These are phyloP conservation scores for Pampusana beccarii DNA, from an alignment of 2,113 vertebrate genomes.

Conservation along the genomic window DNA sequence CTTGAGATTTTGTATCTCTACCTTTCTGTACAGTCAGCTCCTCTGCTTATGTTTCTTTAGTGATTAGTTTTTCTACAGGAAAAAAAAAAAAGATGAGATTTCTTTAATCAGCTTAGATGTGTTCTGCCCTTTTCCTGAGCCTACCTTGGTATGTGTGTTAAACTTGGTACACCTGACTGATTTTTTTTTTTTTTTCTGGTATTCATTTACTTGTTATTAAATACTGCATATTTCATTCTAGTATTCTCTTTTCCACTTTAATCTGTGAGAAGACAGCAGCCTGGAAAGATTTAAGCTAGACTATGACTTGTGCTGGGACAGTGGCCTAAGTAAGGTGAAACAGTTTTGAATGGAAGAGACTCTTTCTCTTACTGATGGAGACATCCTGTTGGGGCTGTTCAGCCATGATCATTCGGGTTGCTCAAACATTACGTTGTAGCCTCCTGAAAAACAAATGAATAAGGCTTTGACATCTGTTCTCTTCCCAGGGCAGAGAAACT, in stretches of 20 bases:
- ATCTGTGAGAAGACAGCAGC: background rate
- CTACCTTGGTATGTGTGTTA: background rate
- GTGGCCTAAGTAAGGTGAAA: background rate
- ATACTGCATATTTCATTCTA: background rate
- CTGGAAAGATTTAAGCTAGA: background rate
- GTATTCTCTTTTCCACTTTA: background rate
- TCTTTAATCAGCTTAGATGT: background rate
- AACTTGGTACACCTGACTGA: accelerated
- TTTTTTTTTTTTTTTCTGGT: background rate
- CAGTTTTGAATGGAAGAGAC: background rate
- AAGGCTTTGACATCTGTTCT: background rate
- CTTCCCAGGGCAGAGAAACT: background rate
- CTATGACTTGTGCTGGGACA: background rate
- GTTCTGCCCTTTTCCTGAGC: background rate
- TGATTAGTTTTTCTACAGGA: background rate
- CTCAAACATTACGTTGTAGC: background rate
- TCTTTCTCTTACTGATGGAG: background rate
- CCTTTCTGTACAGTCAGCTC: background rate
- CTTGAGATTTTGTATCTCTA: background rate
- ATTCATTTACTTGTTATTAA: background rate
- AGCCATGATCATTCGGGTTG: background rate
- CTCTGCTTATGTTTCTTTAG: background rate
- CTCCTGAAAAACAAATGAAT: background rate
- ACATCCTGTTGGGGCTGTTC: accelerated
- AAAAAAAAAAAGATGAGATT: background rate